phyloP scores from a whole-genome alignment of 2,113 vertebrate genomes.

The Thymallus thymallus region DNA sequence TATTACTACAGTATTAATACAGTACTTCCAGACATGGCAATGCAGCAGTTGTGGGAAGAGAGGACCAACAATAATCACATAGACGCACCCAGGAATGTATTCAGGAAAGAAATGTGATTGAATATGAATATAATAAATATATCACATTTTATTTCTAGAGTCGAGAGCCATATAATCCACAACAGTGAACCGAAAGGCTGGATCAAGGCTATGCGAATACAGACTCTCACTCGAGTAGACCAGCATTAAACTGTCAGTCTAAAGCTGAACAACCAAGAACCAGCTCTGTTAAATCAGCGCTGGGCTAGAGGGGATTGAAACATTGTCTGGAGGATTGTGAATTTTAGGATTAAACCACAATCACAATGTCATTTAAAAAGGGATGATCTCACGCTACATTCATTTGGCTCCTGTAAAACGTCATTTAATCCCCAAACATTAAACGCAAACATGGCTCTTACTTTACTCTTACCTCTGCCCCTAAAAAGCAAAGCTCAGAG shows the following conservation, averaged over 20 bases:
- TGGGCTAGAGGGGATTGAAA: constrained; percentile 49
- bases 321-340: constrained; percentile 66
- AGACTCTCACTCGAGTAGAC: not conserved
- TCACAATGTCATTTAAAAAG: constrained; percentile 70
- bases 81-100: no score
- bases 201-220: not conserved
- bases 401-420: constrained; percentile 59
- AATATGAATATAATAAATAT: no score
- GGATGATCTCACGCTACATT: constrained; percentile 62
- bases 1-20: no score
- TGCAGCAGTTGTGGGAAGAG: no score
- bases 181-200: no score
- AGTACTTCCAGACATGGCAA: no score
- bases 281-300: constrained; percentile 50
- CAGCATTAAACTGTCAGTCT: constrained; percentile 4
- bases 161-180: no score
- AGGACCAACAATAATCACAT: no score
- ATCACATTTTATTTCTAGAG: no score
- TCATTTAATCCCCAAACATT: constrained; percentile 70
- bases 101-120: no score
- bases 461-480: constrained; percentile 54
- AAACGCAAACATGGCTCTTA: constrained; percentile 72
- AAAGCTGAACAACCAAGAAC: constrained; percentile 53
- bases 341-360: constrained; percentile 69
- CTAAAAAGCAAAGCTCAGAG: constrained; percentile 40